These are phyloP conservation scores for Bellardia pandia DNA, from an alignment of 2,888 invertebrate species.

Conservation along the genomic window DNA sequence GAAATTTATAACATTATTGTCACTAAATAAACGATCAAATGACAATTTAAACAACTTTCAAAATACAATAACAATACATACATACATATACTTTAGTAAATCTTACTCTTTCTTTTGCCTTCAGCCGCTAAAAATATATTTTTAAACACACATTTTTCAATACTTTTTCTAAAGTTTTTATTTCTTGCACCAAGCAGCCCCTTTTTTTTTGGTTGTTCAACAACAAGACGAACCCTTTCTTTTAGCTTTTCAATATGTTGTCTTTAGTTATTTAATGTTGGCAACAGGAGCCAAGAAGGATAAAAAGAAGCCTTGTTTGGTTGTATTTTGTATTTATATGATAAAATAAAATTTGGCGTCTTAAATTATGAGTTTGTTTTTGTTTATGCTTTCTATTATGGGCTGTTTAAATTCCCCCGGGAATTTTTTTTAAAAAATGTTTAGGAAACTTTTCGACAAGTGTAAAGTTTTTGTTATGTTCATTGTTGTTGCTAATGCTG, in stretches of 20 bases:
- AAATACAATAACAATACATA: slow-evolving; percentile 59
- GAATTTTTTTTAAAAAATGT: slow-evolving; percentile 49
- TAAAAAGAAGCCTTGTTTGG: slow-evolving; percentile 48
- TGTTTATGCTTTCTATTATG: slow-evolving; percentile 2
- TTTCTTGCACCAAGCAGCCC: slow-evolving; percentile 37
- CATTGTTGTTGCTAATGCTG: slow-evolving; percentile 40
- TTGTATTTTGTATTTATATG: slow-evolving; percentile 47
- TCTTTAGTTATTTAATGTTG: slow-evolving; percentile 58
- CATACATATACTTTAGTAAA: slow-evolving; percentile 46
- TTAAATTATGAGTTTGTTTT: slow-evolving; percentile 67
- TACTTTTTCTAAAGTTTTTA: slow-evolving; percentile 45
- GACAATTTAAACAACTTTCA: slow-evolving; percentile 79
- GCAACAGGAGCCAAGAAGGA: slow-evolving; percentile 38
- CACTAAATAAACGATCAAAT: slow-evolving; percentile 84
- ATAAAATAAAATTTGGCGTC: slow-evolving; percentile 65
- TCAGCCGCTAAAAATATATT: slow-evolving; percentile 36
- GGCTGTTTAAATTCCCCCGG: slow-evolving; percentile 57
- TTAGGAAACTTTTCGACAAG: slow-evolving; percentile 62
- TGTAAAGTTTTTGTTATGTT: slow-evolving; percentile 60
- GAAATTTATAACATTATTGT: slow-evolving; percentile 79
- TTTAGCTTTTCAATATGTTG: slow-evolving; percentile 72
- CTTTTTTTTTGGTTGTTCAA: slow-evolving; percentile 11
- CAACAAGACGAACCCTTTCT: background rate
- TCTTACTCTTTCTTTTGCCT: slow-evolving; percentile 49
- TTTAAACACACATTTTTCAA: slow-evolving; percentile 53